Evolutionary conservation across 2,113 vertebrate genomes (phyloP), one percentile per base, ranked within the genome.

Genomic region (Oryzias javanicus): DNA sequence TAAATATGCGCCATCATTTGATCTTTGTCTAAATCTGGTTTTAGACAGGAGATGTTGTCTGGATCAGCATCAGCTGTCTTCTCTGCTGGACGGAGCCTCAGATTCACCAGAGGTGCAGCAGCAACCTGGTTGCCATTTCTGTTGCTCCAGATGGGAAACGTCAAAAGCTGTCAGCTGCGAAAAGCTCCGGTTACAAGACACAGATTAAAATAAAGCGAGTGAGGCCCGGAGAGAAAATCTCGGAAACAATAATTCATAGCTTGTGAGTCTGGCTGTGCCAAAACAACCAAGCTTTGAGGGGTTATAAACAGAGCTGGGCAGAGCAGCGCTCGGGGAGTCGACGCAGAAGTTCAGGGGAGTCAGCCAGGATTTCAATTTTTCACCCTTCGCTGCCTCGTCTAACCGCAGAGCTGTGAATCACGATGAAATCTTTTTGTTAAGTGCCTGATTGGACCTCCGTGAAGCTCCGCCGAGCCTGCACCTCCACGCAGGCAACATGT

Each of bases 241-340:
- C 56, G 72, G 51, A 70, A 70, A 72, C 60, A 64, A 61, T 70
- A 74, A 74, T 72, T 72, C 55, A 62, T 60, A 49, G 59, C 53
- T 64, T 55, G 52, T 55, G 59, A 68, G 47, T 27, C 47, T 17
- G 45, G 41, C 45, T 60, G 44, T 67, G 84, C 76, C 81, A 86
- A 82, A 75, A 76, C 61, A 86, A 73, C 74, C 60, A 77, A 73
- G 45, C 42, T 62, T 50, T 61, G 54, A 71, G 42, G 47, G 49
- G 64, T 60, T 80, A 58, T 76, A 76, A 75, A 67, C 61, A 64
- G 63, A 74, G 42, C 57, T 15, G 44, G 72, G 55, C 41, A 64
- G 57, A 57, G 48, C 69, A 60, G 55, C 61, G 35, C 52, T 0
- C 5, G 67, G 78, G 61, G 78, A 77, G 73, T 65, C 19, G 7